Percentiles rank a stretch among this genome's conserved stretches.
Conservation (phyloP, 2,888 invertebrate genomes). For the Trisateles emortualis region DNA sequence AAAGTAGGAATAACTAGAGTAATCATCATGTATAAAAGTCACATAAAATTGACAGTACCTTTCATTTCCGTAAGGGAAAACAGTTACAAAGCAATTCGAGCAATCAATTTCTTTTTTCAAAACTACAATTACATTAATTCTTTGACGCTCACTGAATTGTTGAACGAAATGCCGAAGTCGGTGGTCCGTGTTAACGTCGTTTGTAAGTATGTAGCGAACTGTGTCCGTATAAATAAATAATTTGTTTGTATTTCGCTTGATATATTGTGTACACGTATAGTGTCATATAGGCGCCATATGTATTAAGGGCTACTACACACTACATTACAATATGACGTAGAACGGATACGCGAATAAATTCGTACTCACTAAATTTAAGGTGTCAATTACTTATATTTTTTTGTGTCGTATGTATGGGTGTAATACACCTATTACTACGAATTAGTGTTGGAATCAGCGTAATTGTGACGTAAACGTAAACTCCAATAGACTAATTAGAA, state of each 20-base stretch:
- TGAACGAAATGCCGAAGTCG: conserved; percentile 2
- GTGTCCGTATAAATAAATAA: conserved; percentile 5
- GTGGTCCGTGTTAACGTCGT: conserved; percentile 7
- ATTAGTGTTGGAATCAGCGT: no score
- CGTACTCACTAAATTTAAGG: no score
- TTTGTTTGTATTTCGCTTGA: conserved; percentile 2
- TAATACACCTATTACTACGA: no score
- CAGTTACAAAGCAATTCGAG: conserved; percentile 1
- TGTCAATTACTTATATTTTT: no score
- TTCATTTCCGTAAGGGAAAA: background rate
- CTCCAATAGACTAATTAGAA: no score
- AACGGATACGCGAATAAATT: no score
- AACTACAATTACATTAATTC: background rate
- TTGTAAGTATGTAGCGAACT: background rate
- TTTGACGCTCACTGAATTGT: conserved; percentile 4
- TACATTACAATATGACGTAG: background rate
- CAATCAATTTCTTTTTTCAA: conserved; percentile 1
- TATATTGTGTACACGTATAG: conserved; percentile 3
- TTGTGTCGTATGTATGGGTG: no score
- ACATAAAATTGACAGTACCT: background rate
- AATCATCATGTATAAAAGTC: background rate
- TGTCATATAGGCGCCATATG: background rate
- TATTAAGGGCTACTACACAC: background rate
- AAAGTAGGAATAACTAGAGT: no score
- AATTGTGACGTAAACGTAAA: no score